These are phyloP conservation scores for Bagarius yarrelli DNA, from an alignment of 2,113 vertebrate species.

Conservation along the genomic window DNA sequence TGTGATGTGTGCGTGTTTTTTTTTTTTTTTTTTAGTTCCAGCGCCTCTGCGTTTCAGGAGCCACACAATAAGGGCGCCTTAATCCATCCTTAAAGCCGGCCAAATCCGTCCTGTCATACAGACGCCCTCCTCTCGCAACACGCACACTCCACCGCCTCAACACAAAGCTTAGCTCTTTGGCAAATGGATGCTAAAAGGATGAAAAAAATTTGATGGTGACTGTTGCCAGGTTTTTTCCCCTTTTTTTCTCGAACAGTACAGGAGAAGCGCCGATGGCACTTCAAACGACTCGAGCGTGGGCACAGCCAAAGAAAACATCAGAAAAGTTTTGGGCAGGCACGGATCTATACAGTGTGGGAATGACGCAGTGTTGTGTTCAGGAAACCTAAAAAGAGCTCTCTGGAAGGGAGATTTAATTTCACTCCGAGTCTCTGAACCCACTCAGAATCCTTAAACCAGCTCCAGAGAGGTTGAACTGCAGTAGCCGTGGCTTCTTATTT, in stretches of 20 bases:
- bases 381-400: neutral
- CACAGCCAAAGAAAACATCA: slow-evolving; percentile 33
- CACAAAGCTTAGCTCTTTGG: slow-evolving; percentile 26
- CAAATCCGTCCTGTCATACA: slow-evolving; percentile 55
- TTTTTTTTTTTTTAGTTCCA: slow-evolving; percentile 32
- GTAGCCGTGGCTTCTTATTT: slow-evolving; percentile 51
- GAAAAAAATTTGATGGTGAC: neutral
- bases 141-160: slow-evolving; percentile 36
- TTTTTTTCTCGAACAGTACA: neutral
- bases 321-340: neutral
- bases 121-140: neutral
- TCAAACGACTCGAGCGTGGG: slow-evolving; percentile 24
- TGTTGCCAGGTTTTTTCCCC: neutral
- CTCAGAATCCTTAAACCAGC: slow-evolving; percentile 21
- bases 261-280: slow-evolving; percentile 29
- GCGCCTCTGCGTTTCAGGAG: slow-evolving; percentile 13
- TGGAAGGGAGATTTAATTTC: slow-evolving; percentile 35
- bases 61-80: slow-evolving; percentile 59
- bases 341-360: slow-evolving; percentile 15
- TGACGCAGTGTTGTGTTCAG: slow-evolving; percentile 18
- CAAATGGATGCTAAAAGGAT: slow-evolving; percentile 26
- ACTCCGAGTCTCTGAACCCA: slow-evolving; percentile 31
- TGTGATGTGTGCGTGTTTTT: slow-evolving; percentile 39
- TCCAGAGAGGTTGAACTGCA: slow-evolving; percentile 41
- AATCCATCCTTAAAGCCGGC: slow-evolving; percentile 70